Base-by-base conservation (phyloP, 2,797 vertebrate species). In the Anolis apletophallus region DNA sequence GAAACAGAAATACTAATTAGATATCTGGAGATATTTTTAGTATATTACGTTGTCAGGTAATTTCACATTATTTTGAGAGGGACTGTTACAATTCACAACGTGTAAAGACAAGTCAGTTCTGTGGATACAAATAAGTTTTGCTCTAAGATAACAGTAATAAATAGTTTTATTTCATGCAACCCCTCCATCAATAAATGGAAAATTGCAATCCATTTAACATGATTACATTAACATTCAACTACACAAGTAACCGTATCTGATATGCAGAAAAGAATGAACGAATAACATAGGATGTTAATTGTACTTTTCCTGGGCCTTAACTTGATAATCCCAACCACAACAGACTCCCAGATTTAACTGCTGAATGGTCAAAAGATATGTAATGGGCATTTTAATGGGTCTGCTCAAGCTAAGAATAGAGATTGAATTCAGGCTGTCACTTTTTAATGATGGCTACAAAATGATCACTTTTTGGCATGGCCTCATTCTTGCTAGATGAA, bases 71-170 rank as follows among this genome's bases (percentile, higher is more conserved):
- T 68, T 84, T 72, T 73, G 55, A 81, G 84, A 79, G 29, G 23
- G 17, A 14, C 81, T 0, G 0, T 1, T n/a, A 86, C 85, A 78
- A 74, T 68, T 12, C 80, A 5, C 79, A 17, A 54, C 79, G 73
- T 21, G 57, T 81, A 90, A 83, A 9, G 77, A 1, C 2, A 3
- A 23, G 83, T 88, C 85, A 79, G 76, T 0, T 2, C 92, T 91
- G 86, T 91, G 86, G 81, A 75, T 0, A 3, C 87, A 85, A 91
- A 87, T 80, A 91, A 4, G 85, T 68, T 21, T 84, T 67, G 87
- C 94, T 92, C 79, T 74, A 91, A 89, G 91, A 77, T 32, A 88
- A 54, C 72, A 52, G 89, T 86, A 87, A 59, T 32, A 88, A 83
- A 84, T 67, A 71, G 46, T 23, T 13, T 17, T 46, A 77, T 55